A percentile compares a stretch with the other conserved stretches of the same genome.
Evolutionary conservation across 2,888 invertebrate species (phyloP).

Genomic region (Sminthurinus aureus): DNA sequence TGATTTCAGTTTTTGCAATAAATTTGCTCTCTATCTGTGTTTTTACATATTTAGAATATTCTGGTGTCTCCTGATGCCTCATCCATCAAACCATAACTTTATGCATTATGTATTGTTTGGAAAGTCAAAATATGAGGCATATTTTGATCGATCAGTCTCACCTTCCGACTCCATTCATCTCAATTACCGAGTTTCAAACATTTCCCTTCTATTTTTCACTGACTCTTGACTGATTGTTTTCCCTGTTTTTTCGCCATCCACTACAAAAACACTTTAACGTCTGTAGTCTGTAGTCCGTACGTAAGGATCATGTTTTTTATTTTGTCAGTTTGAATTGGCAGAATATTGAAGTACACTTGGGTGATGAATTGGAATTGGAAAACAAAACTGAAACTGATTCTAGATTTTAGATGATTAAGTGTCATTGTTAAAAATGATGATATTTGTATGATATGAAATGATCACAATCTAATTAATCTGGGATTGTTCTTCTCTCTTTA

Average conservation of each 20-base stretch:
- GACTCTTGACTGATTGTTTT: neutral
- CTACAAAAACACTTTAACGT: neutral
- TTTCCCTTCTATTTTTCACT: neutral
- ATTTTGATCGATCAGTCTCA: neutral
- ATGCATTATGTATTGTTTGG: neutral
- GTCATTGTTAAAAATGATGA: neutral
- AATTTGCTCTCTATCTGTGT: neutral
- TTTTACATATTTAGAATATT: neutral
- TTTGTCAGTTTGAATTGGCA: neutral
- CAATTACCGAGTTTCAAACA: neutral
- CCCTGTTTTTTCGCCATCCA: neutral
- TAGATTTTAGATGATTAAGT: neutral
- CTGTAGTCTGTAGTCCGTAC: neutral
- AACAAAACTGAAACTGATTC: too few relatives aligned
- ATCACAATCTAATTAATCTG: neutral
- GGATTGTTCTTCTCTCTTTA: neutral
- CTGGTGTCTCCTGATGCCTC: neutral
- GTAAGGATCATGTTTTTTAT: too few relatives aligned
- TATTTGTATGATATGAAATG: neutral
- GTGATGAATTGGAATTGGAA: neutral
- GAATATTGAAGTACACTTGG: too few relatives aligned
- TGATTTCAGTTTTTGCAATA: neutral
- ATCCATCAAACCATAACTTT: neutral
- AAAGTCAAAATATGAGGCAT: neutral
- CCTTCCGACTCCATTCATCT: neutral